Base-by-base conservation (phyloP, 2,113 vertebrate genomes). In the Egretta garzetta region DNA sequence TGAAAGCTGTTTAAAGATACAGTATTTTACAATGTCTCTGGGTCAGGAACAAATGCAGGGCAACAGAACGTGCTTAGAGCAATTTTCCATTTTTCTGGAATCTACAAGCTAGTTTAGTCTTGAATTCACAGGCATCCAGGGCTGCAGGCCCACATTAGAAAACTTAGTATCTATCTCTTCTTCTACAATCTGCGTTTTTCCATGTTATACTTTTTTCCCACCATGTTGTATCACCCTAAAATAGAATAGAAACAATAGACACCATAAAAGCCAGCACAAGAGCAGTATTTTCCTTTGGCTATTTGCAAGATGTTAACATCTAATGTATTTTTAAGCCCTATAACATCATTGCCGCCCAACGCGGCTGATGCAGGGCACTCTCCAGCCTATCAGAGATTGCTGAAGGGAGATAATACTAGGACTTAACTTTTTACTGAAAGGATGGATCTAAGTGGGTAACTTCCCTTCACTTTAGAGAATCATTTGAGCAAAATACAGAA, bases 291-390 rank as follows among this genome's bases (percentile, higher is more conserved):
- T n/a, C 15, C 55, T 50, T 21, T 3, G 18, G 18, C 17, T 58
- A 17, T 58, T 67, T 70, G 41, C n/a, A 30, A 77, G 20, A 45
- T 24, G 18, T 49, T 68, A 53, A 50, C 14, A 59, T 7, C 28
- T 10, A 4, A 33, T 5, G 13, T 35, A n/a, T 33, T 77, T 41
- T 68, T 41, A 47, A 80, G 21, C 41, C 59, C 50, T 49, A 0
- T 6, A 35, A 18, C 6, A 28, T 5, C 14, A 0, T 0, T 62
- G 35, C 39, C 28, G 56, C 8, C 30, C 64, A 50, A 30, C 8
- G 19, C 8, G 39, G 73, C 50, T 2, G 4, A 53, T 11, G 43
- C 22, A 47, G n/a, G n/a, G 32, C 28, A 19, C 30, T 49, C 88
- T 79, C 32, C 90, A 64, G 56, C 35, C 55, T 43, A 20, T 3